A percentile compares a stretch with the other conserved stretches of the same genome.
These are phyloP conservation scores for Campaea margaritaria DNA, from an alignment of 2,888 invertebrate genomes.

Conservation along the genomic window DNA sequence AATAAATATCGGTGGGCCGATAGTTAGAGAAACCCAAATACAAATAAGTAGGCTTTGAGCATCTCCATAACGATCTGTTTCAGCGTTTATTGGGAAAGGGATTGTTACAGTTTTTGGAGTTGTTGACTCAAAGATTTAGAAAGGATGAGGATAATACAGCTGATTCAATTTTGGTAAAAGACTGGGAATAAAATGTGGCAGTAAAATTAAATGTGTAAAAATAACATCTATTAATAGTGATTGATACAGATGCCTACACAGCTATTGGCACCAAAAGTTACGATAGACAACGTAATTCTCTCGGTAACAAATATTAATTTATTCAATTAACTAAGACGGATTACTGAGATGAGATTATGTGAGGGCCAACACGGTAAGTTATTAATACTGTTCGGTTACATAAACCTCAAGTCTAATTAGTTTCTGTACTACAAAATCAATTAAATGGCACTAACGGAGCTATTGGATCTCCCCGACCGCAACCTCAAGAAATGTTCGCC, in stretches of 20 bases:
- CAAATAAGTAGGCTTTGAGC: slow-evolving; percentile 43
- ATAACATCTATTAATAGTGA: not conserved
- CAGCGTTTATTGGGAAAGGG: slow-evolving; percentile 36
- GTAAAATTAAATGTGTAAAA: not conserved
- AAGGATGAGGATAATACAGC: slow-evolving; percentile 7
- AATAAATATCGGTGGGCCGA: slow-evolving; percentile 70
- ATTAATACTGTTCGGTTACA: slow-evolving; percentile 78
- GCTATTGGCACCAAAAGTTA: not conserved
- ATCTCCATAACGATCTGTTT: slow-evolving; percentile 40
- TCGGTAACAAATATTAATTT: slow-evolving; percentile 51
- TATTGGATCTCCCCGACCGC: slow-evolving; percentile 65
- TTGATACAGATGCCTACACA: not conserved
- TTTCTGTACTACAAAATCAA: slow-evolving; percentile 81
- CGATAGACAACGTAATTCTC: not conserved
- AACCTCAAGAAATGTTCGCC: slow-evolving; percentile 71
- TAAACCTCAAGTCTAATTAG: slow-evolving; percentile 82
- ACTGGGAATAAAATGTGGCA: not conserved
- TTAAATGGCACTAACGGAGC: slow-evolving; percentile 75
- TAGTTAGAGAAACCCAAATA: slow-evolving; percentile 58
- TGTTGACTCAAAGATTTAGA: slow-evolving; percentile 16
- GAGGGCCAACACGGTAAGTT: slow-evolving; percentile 69
- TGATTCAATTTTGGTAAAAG: not conserved
- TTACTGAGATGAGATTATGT: slow-evolving; percentile 65
- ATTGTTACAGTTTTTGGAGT: slow-evolving; percentile 24
- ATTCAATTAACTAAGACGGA: slow-evolving; percentile 61